Evolutionary conservation across 2,888 invertebrate genomes (phyloP).

Genomic region (Andrena flavipes): DNA sequence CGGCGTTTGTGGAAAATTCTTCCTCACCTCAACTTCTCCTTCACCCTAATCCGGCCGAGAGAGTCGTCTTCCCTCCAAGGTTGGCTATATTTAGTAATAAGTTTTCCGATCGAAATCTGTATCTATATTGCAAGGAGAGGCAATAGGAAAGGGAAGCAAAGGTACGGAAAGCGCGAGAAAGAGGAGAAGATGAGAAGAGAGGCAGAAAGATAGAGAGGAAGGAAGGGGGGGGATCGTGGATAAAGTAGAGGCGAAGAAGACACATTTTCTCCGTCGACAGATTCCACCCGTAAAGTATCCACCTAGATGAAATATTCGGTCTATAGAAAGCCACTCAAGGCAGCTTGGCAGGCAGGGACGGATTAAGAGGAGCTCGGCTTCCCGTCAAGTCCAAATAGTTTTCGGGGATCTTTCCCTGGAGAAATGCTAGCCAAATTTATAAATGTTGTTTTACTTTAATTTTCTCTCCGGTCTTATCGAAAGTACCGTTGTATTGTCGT

Average conservation of each 20-base stretch:
- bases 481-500: background rate
- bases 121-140: constrained; percentile 50
- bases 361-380: constrained; percentile 67
- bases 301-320: constrained; percentile 70
- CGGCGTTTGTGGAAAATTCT: constrained; percentile 44
- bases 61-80: constrained; percentile 38
- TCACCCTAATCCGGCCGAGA: constrained; percentile 50
- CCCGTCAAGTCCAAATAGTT: constrained; percentile 63
- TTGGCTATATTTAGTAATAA: constrained; percentile 65
- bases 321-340: constrained; percentile 69
- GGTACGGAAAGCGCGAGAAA: constrained; percentile 18
- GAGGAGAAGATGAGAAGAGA: background rate
- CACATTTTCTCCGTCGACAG: constrained; percentile 68
- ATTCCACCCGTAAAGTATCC: constrained; percentile 71
- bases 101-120: constrained; percentile 66
- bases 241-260: constrained; percentile 53
- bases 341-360: constrained; percentile 62
- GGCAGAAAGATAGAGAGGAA: constrained; percentile 4
- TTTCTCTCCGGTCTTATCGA: background rate
- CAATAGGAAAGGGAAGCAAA: constrained; percentile 11
- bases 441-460: constrained; percentile 40
- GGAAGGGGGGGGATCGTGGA: constrained; percentile 16
- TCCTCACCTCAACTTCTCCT: constrained; percentile 29
- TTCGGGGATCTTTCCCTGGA: constrained; percentile 34
- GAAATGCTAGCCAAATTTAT: constrained; percentile 42